These are phyloP conservation scores for Rutpela maculata DNA, from an alignment of 2,888 invertebrate genomes.

Conservation along the genomic window DNA sequence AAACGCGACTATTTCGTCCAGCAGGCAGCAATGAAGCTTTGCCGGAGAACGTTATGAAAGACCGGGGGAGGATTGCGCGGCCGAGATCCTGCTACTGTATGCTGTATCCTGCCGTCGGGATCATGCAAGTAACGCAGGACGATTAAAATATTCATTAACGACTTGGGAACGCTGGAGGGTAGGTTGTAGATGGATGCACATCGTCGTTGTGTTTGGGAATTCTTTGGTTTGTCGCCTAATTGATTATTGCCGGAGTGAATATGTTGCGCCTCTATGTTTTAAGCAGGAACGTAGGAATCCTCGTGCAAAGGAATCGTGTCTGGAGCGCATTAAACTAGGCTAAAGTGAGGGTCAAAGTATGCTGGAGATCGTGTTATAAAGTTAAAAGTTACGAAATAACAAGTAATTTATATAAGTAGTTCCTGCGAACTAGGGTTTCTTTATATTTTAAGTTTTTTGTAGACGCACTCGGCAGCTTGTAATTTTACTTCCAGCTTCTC, in stretches of 20 bases:
- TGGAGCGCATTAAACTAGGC: background rate
- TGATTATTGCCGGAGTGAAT: background rate
- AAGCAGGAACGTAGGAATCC: background rate
- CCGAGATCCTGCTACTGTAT: conserved; percentile 32
- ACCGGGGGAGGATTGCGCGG: conserved; percentile 36
- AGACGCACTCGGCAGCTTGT: no score
- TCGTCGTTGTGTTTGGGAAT: background rate
- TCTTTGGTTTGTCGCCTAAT: conserved; percentile 5
- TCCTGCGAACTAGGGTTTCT: no score
- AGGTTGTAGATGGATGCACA: background rate
- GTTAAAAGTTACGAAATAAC: background rate
- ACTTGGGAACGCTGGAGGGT: background rate
- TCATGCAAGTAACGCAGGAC: conserved; percentile 26
- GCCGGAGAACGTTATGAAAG: conserved; percentile 28
- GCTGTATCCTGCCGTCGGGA: conserved; percentile 25
- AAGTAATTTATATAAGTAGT: background rate
- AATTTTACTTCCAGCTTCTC: no score
- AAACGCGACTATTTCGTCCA: conserved; percentile 30
- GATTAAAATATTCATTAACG: conserved; percentile 5
- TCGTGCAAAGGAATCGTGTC: background rate
- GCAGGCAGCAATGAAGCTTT: conserved; percentile 19
- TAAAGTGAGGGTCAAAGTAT: background rate
- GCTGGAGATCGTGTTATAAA: background rate
- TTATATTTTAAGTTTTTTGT: no score
- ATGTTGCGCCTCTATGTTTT: background rate